Conservation (phyloP, 2,888 invertebrate genomes). For the Rotaria socialis region DNA sequence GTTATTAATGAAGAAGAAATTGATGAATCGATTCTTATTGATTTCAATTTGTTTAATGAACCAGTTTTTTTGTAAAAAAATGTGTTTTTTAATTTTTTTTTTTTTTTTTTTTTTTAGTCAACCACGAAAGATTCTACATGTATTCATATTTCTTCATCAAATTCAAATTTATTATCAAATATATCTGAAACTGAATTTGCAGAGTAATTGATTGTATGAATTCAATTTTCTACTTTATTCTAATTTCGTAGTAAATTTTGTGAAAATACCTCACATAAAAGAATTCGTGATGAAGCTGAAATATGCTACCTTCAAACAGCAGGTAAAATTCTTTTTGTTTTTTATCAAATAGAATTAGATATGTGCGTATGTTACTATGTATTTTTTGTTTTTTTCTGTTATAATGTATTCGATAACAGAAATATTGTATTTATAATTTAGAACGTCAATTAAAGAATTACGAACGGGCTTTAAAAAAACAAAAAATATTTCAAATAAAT, state of each 20-base stretch:
- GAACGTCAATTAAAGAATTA: not conserved
- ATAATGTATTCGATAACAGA: too few species aligned
- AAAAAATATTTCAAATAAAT: not conserved
- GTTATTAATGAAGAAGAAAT: not conserved
- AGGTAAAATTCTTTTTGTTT: not conserved
- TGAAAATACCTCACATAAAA: not conserved
- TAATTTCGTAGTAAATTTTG: not conserved
- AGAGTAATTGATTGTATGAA: not conserved
- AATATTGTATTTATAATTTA: not conserved
- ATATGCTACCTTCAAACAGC: not conserved
- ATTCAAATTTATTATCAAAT: not conserved
- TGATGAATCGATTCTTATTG: not conserved
- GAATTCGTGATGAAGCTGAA: not conserved
- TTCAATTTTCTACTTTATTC: not conserved
- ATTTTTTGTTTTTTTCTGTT: too few species aligned
- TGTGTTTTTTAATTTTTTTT: not conserved
- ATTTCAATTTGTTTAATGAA: not conserved
- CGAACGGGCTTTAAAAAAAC: not conserved
- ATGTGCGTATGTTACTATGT: too few species aligned
- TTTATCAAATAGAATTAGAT: too few species aligned
- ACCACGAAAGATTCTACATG: not conserved
- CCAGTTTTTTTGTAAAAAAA: not conserved
- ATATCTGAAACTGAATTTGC: not conserved
- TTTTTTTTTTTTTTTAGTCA: not conserved
- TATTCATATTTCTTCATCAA: not conserved